Base-by-base conservation (phyloP, 1,140 invertebrate species). In the Leptonema lineaticorne region DNA sequence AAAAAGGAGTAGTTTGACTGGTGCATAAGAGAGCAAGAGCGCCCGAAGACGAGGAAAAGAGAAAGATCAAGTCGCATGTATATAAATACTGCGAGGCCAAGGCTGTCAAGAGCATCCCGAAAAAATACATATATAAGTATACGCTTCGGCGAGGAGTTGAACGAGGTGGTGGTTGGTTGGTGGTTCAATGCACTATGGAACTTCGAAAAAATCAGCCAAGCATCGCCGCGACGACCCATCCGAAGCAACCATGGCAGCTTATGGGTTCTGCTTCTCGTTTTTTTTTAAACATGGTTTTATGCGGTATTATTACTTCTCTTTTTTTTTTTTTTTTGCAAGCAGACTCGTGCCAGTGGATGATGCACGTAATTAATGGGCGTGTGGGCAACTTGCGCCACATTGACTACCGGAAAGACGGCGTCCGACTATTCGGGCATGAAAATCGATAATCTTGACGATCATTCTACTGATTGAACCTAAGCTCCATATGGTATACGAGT, bases 361-460 rank as follows among this genome's bases (percentile, higher is more conserved):
- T 59, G 57, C 28, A 37, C 30, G 18, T 59, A 59, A 59, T 59
- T 59, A 59, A 59, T 59, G 30, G 57, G 28, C 57, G 57, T 59
- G 26, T 26, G 14, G 26, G 53, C 20, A 57, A 27, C 53, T 33
- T 29, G 57, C 57, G 24, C 26, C 27, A 37, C 28, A 22, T 29
- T 26, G 57, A 37, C 57, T 59, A 59, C 57, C 57, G 57, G 57
- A 14, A 33, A 37, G 33, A 29, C 28, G 57, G 57, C 57, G 57
- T 59, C 27, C 28, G 57, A 26, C 22, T n/a, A 53, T 24, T 24
- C 18, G 50, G 14, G 18, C 50, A 22, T 59, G 57, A 59, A 59
- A 59, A 59, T 16, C 33, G 30, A 33, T 53, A 26, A 53, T 53
- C 50, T 53, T 24, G 37, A 41, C 37, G 37, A 41, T 41, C 37